Evolutionary conservation across 2,113 vertebrate species (phyloP), one percentile per base, ranked within the genome.

Genomic region (Triplophysa dalaica): DNA sequence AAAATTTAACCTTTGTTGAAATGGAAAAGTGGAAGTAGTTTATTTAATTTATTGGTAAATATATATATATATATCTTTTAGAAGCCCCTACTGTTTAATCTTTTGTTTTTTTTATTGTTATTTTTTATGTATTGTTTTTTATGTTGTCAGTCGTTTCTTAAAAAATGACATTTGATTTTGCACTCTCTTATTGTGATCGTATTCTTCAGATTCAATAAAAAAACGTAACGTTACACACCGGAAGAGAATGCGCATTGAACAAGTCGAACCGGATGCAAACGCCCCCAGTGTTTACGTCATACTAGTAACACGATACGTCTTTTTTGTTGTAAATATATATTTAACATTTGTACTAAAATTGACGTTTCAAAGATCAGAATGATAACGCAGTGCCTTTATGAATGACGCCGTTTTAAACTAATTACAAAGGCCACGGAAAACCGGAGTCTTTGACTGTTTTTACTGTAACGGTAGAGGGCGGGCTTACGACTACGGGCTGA

Each of bases 331-430:
- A 33, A 1, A 45, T 24, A 45, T 0, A 14, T 6, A 1, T 38
- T 38, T 38, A 7, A 38, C 33, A 7, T 38, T 38, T 7, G 33
- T 38, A 7, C 6, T 38, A 0, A 38, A 38, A 38, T 38, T 7
- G 33, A 6, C 33, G 6, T 38, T 7, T 38, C 33, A 38, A 38
- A 52, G n/a, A 9, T 8, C 11, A 62, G 7, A 62, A 80, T 17
- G 10, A 54, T 26, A 29, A 19, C 24, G 7, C 26, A 48, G 83
- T 80, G 77, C 2, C 14, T 8, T 5, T 1, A 43, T 67, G 66
- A 89, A 13, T 81, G 88, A 84, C 84, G 22, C 12, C 4, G 5
- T 1, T 0, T 0, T 61, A 2, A 0, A 61, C 89, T 89, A 92
- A 90, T 89, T 1, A 69, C 0, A 81, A 8, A 7, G 0, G 48